Evolutionary conservation across 2,888 invertebrate species (phyloP).

Genomic region (Antheraea yamamai): DNA sequence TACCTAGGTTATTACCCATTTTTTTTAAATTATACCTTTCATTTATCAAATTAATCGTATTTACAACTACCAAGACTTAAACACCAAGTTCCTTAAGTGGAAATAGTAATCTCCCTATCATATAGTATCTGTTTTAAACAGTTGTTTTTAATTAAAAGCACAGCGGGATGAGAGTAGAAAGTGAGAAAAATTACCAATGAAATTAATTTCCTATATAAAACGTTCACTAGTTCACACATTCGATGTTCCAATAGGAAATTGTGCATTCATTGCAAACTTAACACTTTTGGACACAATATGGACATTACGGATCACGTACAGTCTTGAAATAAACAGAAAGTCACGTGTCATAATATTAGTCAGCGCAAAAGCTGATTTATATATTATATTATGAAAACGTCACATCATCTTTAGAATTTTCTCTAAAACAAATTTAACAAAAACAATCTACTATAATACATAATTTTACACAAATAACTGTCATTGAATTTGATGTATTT

Average conservation of each 20-base stretch:
- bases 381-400: not conserved
- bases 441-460: too few species aligned
- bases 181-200: not conserved
- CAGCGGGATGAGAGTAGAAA: not conserved
- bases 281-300: not conserved
- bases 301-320: not conserved
- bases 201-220: not conserved
- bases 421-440: conserved; percentile 4
- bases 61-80: not conserved
- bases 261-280: not conserved
- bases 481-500: too few species aligned
- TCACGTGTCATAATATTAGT: conserved; percentile 7
- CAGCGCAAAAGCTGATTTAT: conserved; percentile 11
- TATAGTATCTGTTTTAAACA: not conserved
- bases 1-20: not conserved
- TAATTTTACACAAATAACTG: too few species aligned
- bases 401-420: not conserved
- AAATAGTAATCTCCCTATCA: not conserved
- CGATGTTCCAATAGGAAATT: not conserved
- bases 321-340: conserved; percentile 6
- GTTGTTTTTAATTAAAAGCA: not conserved
- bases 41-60: not conserved
- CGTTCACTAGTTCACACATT: not conserved
- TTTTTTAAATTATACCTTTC: not conserved
- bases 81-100: not conserved